Percentiles rank a stretch among this genome's conserved stretches.
phyloP scores from a whole-genome alignment of 2,888 invertebrate species.

The Tinea semifulvella region DNA sequence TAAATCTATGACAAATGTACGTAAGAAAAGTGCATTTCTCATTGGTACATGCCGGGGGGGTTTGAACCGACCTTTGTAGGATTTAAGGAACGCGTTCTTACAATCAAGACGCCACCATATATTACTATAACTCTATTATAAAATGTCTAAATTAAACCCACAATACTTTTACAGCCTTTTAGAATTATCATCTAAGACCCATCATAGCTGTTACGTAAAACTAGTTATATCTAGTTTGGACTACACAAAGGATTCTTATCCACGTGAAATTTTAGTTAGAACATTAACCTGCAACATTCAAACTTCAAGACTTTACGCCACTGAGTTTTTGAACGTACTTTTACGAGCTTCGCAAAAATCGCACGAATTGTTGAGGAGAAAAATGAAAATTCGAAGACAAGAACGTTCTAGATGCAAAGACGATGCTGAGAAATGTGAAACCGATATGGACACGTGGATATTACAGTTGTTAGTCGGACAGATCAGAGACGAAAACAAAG shows the following conservation, averaged over 20 bases:
- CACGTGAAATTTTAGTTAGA: constrained; percentile 70
- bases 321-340: constrained; percentile 89
- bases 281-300: constrained; percentile 67
- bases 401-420: constrained; percentile 36
- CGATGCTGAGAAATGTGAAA: constrained; percentile 29
- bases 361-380: constrained; percentile 46
- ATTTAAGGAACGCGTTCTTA: too few relatives aligned
- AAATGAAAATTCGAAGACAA: constrained; percentile 48
- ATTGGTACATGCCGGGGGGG: too few relatives aligned
- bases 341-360: constrained; percentile 73
- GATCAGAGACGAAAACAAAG: constrained; percentile 82
- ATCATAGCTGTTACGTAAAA: constrained; percentile 93
- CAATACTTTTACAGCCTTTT: constrained; percentile 70
- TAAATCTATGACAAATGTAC: too few relatives aligned
- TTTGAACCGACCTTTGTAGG: too few relatives aligned
- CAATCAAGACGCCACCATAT: too few relatives aligned
- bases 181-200: constrained; percentile 81
- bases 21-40: too few relatives aligned
- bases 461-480: constrained; percentile 85
- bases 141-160: too few relatives aligned
- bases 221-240: constrained; percentile 91
- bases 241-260: constrained; percentile 79
- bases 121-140: too few relatives aligned
- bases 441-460: constrained; percentile 86
- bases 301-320: constrained; percentile 80